A percentile compares a stretch with the other conserved stretches of the same genome.
phyloP scores from a whole-genome alignment of 37 sponge, comb jelly and placozoan species.

The Chondrosia reniformis region DNA sequence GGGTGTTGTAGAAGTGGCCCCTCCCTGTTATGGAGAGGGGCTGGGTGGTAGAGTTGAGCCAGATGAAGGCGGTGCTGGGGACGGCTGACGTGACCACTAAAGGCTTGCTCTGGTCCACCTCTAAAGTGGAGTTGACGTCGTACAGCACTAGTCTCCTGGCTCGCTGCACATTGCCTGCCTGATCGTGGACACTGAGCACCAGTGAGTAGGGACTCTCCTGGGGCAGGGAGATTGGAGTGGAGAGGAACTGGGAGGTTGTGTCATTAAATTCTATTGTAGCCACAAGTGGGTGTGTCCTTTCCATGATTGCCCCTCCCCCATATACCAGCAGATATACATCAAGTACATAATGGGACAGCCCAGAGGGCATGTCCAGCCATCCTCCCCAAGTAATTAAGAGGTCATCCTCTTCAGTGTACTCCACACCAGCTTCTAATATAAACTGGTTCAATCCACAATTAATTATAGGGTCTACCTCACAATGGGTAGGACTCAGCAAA shows the following conservation, averaged over 20 bases:
- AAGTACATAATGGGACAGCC: conserved; percentile 30
- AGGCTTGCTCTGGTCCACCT: conserved; percentile 30
- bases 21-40: conserved; percentile 41
- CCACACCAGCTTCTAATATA: background rate
- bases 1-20: conserved; percentile 79
- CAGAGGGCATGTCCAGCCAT: conserved; percentile 57
- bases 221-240: background rate
- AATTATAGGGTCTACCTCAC: conserved; percentile 5
- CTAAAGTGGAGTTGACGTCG: conserved; percentile 45
- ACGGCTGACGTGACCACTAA: conserved; percentile 48
- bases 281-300: background rate
- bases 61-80: conserved; percentile 29
- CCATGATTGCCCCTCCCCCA: conserved; percentile 20
- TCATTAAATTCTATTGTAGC: background rate
- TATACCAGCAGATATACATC: conserved; percentile 31
- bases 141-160: conserved; percentile 47
- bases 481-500: conserved; percentile 56
- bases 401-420: conserved; percentile 4
- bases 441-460: conserved; percentile 17
- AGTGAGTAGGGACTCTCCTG: conserved; percentile 63
- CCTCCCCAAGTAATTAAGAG: conserved; percentile 61
- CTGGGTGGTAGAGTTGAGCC: conserved; percentile 51
- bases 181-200: conserved; percentile 36
- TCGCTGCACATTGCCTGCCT: conserved; percentile 53
- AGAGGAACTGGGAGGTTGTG: conserved; percentile 9